A percentile compares a stretch with the other conserved stretches of the same genome.
phyloP scores from a whole-genome alignment of 2,888 invertebrate species.

The Saturnia pavonia region DNA sequence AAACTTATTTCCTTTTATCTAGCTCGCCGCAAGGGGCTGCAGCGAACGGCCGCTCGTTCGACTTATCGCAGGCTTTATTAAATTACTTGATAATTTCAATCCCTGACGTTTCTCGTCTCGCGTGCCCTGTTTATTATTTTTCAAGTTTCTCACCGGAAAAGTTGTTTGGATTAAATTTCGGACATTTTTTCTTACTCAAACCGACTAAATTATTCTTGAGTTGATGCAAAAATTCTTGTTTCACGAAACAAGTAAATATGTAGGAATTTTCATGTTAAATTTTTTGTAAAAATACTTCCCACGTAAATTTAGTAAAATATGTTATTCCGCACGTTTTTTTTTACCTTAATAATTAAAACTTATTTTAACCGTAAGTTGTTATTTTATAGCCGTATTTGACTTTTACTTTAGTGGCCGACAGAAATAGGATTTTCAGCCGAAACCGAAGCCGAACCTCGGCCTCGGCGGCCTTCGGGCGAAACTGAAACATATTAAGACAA shows the following conservation, averaged over 20 bases:
- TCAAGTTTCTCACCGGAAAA: conserved; percentile 22
- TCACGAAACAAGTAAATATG: conserved; percentile 13
- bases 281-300: background rate
- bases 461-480: too few species aligned
- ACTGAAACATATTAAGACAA: too few species aligned
- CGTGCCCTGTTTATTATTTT: conserved; percentile 59
- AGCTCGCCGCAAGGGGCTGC: conserved; percentile 49
- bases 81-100: conserved; percentile 77
- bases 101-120: conserved; percentile 49
- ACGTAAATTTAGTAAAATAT: background rate
- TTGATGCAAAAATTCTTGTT: conserved; percentile 17
- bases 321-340: background rate
- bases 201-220: conserved; percentile 21
- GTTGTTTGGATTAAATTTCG: conserved; percentile 20
- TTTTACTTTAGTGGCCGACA: too few species aligned
- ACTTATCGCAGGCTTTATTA: conserved; percentile 72
- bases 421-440: too few species aligned
- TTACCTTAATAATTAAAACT: background rate
- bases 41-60: conserved; percentile 38
- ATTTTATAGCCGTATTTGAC: too few species aligned
- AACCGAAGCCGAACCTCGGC: too few species aligned
- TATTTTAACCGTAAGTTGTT: background rate
- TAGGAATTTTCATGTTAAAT: background rate
- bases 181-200: background rate
- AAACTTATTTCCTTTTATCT: conserved; percentile 77